These are phyloP conservation scores for Eclectus roratus DNA, from an alignment of 2,113 vertebrate species.

Conservation along the genomic window DNA sequence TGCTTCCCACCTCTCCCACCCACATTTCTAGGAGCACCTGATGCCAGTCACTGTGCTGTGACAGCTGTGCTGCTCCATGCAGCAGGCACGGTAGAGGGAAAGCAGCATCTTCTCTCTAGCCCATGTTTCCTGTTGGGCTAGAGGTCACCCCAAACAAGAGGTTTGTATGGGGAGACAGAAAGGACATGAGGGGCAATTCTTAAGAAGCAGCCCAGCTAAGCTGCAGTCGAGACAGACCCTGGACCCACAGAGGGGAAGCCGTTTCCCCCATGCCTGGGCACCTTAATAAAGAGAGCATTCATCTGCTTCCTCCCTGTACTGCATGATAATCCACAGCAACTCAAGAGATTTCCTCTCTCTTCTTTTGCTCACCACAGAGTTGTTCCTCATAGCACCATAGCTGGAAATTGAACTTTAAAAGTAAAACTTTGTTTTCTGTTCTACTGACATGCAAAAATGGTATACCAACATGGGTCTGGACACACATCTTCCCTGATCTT, in stretches of 20 bases:
- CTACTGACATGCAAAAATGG: background rate
- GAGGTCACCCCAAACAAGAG: background rate
- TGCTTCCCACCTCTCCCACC: background rate
- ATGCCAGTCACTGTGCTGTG: fast-evolving
- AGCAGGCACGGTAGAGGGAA: background rate
- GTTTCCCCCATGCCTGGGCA: background rate
- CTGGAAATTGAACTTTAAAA: background rate
- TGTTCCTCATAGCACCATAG: background rate
- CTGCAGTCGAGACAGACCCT: background rate
- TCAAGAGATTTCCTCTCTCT: background rate
- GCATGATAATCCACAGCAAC: background rate
- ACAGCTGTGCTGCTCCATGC: background rate
- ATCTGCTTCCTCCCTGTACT: background rate
- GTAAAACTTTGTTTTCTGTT: background rate
- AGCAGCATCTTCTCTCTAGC: background rate
- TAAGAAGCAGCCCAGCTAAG: background rate
- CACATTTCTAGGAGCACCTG: background rate
- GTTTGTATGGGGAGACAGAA: background rate
- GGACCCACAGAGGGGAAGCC: background rate
- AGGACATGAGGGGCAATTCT: background rate
- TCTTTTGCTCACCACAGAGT: background rate
- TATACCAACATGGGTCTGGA: background rate
- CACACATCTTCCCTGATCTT: background rate
- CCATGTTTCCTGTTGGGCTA: fast-evolving
- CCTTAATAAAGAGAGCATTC: background rate